Conservation (phyloP, 2,797 vertebrate genomes). For the Eremophila alpestris region DNA sequence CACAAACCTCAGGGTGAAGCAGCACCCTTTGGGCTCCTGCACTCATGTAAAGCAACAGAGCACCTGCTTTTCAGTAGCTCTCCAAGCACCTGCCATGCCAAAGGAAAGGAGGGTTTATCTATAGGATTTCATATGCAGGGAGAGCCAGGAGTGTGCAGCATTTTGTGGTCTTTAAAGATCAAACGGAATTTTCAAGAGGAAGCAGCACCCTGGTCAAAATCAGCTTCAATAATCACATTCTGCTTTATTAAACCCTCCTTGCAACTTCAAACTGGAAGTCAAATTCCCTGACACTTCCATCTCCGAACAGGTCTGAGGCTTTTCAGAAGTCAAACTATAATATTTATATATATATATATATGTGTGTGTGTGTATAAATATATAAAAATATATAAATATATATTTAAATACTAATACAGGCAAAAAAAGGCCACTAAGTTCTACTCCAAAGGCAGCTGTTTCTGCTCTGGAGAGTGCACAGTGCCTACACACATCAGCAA, state of each 20-base stretch:
- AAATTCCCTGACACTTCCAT: background rate
- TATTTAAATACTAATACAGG: background rate
- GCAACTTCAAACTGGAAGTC: background rate
- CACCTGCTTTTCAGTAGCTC: background rate
- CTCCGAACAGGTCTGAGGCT: background rate
- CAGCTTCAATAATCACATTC: background rate
- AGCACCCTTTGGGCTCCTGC: background rate
- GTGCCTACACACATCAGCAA: background rate
- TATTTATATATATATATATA: accelerated
- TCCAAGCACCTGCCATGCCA: background rate
- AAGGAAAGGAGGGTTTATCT: background rate
- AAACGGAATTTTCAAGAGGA: background rate
- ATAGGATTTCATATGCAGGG: background rate
- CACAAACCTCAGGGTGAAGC: background rate
- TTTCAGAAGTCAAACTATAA: background rate
- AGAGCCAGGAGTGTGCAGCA: background rate
- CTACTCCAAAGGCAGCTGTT: background rate
- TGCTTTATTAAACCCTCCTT: constrained; percentile 19
- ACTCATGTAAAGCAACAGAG: background rate
- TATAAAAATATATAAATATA: background rate
- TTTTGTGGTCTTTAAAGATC: constrained; percentile 50
- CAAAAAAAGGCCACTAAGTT: background rate
- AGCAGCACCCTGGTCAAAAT: constrained; percentile 11
- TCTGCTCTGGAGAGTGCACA: background rate
- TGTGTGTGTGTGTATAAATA: background rate